Evolutionary conservation across 2,797 vertebrate genomes (phyloP).

Genomic region (Parauchenoglanis punctatus): DNA sequence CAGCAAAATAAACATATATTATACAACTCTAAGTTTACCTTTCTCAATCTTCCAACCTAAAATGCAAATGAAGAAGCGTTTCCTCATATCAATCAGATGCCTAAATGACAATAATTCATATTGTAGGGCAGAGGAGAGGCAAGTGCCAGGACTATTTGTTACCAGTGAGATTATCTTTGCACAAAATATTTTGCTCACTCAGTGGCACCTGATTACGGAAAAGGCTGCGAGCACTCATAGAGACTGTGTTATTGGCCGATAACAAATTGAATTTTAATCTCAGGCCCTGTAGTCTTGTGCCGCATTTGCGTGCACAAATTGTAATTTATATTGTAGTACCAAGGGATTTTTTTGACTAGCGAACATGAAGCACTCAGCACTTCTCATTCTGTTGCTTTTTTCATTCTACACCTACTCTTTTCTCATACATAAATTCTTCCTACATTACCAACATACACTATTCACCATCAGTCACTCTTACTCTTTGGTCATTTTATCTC

Average conservation of each 20-base stretch:
- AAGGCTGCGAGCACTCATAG: slow-evolving; percentile 16
- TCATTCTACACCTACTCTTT: slow-evolving; percentile 13
- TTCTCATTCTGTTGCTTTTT: slow-evolving; percentile 5
- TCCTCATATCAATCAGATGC: slow-evolving; percentile 30
- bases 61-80: slow-evolving; percentile 8
- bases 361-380: slow-evolving; percentile 5
- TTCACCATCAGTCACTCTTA: slow-evolving; percentile 1
- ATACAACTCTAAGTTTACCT: not conserved
- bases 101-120: slow-evolving; percentile 46
- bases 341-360: slow-evolving; percentile 25
- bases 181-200: slow-evolving; percentile 40
- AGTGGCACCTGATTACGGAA: slow-evolving; percentile 40
- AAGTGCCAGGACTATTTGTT: slow-evolving; percentile 32
- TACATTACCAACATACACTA: not conserved
- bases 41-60: not conserved
- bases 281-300: slow-evolving; percentile 21
- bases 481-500: not conserved
- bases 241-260: slow-evolving; percentile 39
- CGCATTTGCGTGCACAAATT: slow-evolving; percentile 34
- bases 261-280: slow-evolving; percentile 53
- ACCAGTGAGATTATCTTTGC: slow-evolving; percentile 43
- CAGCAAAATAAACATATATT: not conserved
- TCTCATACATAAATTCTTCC: not conserved
- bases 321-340: slow-evolving; percentile 43
- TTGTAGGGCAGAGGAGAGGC: slow-evolving; percentile 29